These are phyloP conservation scores for Drosophila borborema DNA, from an alignment of 2,888 invertebrate genomes.

Conservation along the genomic window DNA sequence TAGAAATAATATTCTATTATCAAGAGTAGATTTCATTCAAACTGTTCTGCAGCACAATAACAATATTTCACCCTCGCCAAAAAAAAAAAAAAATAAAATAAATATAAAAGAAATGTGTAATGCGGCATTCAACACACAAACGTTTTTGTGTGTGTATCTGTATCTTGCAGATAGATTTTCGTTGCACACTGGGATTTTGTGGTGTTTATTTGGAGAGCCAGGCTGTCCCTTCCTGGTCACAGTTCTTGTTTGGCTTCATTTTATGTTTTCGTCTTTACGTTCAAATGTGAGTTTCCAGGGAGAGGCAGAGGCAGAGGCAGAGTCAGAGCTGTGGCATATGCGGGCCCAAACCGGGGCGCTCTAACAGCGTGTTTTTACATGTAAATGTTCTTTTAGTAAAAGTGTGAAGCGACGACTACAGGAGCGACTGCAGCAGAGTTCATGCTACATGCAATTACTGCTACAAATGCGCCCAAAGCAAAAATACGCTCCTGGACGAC, in stretches of 20 bases:
- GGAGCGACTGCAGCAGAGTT: slow-evolving; percentile 17
- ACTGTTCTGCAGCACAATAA: slow-evolving; percentile 42
- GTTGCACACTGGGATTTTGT: slow-evolving; percentile 61
- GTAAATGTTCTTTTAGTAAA: slow-evolving; percentile 45
- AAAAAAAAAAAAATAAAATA: slow-evolving; percentile 23
- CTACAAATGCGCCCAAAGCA: slow-evolving; percentile 14
- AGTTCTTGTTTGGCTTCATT: slow-evolving; percentile 60
- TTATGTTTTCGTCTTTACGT: slow-evolving; percentile 42
- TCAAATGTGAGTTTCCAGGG: slow-evolving; percentile 7
- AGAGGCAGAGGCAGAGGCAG: slow-evolving; percentile 8
- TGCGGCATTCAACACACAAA: slow-evolving; percentile 56
- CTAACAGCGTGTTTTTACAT: slow-evolving; percentile 11
- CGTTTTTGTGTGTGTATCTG: slow-evolving; percentile 37
- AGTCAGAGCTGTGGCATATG: slow-evolving; percentile 21
- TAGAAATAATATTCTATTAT: slow-evolving; percentile 51
- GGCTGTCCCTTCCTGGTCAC: slow-evolving; percentile 46
- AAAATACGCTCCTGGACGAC: slow-evolving; percentile 39
- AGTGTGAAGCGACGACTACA: slow-evolving; percentile 49
- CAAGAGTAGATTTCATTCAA: slow-evolving; percentile 43
- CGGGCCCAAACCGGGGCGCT: slow-evolving; percentile 45
- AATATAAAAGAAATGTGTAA: slow-evolving; percentile 20
- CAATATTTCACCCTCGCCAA: slow-evolving; percentile 66
- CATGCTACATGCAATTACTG: not conserved
- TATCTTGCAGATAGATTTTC: slow-evolving; percentile 55
- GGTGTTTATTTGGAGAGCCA: slow-evolving; percentile 49